Percentiles rank a stretch among this genome's conserved stretches.
phyloP scores from a whole-genome alignment of 2,797 vertebrate species.

The Enteromius anoplus region DNA sequence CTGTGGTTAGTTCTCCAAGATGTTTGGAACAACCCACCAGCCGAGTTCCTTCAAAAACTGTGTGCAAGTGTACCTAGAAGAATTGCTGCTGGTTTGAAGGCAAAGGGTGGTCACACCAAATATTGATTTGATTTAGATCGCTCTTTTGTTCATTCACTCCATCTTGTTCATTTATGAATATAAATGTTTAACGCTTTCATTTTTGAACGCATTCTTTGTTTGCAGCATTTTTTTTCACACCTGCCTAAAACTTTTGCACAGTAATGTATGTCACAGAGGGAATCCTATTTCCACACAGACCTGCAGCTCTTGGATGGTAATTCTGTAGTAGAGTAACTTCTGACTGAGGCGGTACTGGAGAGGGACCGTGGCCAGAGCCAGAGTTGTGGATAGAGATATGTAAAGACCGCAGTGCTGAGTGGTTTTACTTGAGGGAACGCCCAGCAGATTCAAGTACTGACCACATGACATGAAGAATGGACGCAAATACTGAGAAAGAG shows the following conservation, averaged over 20 bases:
- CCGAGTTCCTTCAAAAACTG: constrained; percentile 34
- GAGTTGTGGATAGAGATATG: constrained; percentile 73
- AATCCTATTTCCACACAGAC: constrained; percentile 59
- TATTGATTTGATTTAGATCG: constrained; percentile 6
- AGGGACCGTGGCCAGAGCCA: constrained; percentile 75
- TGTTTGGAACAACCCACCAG: too few relatives aligned
- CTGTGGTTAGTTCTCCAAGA: too few relatives aligned
- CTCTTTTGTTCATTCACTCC: too few relatives aligned
- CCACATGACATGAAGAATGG: constrained; percentile 60
- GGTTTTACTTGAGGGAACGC: constrained; percentile 68
- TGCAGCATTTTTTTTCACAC: too few relatives aligned
- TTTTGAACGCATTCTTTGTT: too few relatives aligned
- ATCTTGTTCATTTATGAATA: too few relatives aligned
- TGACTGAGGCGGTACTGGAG: constrained; percentile 72
- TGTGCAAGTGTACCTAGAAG: constrained; percentile 49
- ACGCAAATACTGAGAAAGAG: constrained; percentile 65
- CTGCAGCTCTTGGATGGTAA: constrained; percentile 83
- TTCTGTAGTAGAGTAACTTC: constrained; percentile 78
- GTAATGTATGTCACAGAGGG: background rate
- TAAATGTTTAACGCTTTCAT: too few relatives aligned
- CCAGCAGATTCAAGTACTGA: constrained; percentile 78
- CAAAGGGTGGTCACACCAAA: constrained; percentile 55
- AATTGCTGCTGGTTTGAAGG: constrained; percentile 58
- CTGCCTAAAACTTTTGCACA: too few relatives aligned
- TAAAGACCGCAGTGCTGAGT: constrained; percentile 77